Evolutionary conservation across 64 coral and sea anemone species (phyloP).

Genomic region (Orbicella faveolata): DNA sequence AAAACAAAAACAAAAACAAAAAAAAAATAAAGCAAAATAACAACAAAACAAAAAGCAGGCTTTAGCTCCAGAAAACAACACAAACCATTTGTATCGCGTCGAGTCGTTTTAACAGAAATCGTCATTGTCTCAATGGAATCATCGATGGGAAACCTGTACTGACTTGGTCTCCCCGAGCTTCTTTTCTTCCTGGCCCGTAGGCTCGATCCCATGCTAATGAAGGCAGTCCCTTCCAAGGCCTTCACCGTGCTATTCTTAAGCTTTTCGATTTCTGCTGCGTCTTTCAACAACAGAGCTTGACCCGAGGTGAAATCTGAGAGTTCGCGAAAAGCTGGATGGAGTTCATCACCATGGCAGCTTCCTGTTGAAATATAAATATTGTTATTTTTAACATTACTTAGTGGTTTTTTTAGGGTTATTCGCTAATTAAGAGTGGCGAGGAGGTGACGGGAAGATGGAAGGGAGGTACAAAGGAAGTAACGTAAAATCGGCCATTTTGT

Average conservation of each 20-base stretch:
- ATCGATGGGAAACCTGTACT: constrained; percentile 6
- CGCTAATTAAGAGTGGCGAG: no score
- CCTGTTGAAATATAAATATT: background rate
- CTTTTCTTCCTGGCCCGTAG: constrained; percentile 17
- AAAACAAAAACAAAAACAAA: no score
- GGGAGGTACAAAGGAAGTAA: no score
- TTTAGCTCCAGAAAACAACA: background rate
- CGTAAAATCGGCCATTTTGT: no score
- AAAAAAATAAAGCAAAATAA: no score
- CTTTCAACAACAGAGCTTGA: constrained; percentile 49
- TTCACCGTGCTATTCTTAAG: constrained; percentile 44
- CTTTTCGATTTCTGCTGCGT: constrained; percentile 18
- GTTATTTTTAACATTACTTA: no score
- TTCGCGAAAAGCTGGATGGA: constrained; percentile 15
- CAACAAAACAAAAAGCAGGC: no score
- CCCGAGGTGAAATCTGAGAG: constrained; percentile 46
- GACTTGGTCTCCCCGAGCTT: background rate
- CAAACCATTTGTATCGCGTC: background rate
- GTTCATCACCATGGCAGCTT: background rate
- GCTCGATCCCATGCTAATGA: constrained; percentile 50
- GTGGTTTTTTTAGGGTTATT: no score
- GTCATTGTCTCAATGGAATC: constrained; percentile 25
- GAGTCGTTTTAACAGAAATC: constrained; percentile 1
- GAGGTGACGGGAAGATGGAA: no score
- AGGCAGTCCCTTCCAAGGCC: constrained; percentile 61